Conservation (phyloP, 2,888 invertebrate genomes). For the Andrena chrysosceles region DNA sequence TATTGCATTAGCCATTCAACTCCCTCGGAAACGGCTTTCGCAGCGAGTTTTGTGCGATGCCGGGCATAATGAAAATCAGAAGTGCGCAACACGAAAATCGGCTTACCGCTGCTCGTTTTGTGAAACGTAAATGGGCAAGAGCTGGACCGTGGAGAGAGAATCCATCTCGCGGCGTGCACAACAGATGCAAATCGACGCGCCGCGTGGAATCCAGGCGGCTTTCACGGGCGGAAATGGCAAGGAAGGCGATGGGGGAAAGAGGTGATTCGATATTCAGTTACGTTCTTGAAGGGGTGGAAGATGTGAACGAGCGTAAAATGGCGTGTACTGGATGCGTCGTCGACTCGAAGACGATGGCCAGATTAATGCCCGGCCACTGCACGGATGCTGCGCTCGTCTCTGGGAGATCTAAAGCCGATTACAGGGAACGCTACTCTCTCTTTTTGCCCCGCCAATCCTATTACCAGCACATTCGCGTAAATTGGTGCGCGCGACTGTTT, state of each 20-base stretch:
- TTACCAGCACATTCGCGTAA: conserved; percentile 14
- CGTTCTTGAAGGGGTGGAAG: conserved; percentile 29
- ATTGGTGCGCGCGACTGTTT: not conserved
- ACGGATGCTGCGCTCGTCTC: not conserved
- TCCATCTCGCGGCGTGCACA: conserved; percentile 31
- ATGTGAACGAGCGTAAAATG: conserved; percentile 48
- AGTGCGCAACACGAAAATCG: conserved; percentile 34
- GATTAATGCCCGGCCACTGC: conserved; percentile 31
- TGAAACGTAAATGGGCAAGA: not conserved
- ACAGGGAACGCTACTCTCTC: conserved; percentile 2
- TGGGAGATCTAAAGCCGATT: conserved; percentile 52
- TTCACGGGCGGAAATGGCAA: conserved; percentile 44
- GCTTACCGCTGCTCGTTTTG: conserved; percentile 17
- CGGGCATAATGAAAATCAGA: conserved; percentile 17
- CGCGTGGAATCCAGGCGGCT: conserved; percentile 17
- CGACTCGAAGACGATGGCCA: conserved; percentile 35
- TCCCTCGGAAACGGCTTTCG: not conserved
- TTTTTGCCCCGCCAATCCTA: conserved; percentile 14
- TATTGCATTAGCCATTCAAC: not conserved
- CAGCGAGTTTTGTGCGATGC: not conserved
- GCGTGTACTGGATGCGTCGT: conserved; percentile 39
- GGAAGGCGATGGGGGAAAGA: conserved; percentile 26
- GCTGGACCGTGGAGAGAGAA: conserved; percentile 12
- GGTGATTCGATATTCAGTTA: conserved; percentile 72
- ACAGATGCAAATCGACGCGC: conserved; percentile 53